phyloP scores from a whole-genome alignment of 2,797 vertebrate genomes.

The Scolopax rusticola region DNA sequence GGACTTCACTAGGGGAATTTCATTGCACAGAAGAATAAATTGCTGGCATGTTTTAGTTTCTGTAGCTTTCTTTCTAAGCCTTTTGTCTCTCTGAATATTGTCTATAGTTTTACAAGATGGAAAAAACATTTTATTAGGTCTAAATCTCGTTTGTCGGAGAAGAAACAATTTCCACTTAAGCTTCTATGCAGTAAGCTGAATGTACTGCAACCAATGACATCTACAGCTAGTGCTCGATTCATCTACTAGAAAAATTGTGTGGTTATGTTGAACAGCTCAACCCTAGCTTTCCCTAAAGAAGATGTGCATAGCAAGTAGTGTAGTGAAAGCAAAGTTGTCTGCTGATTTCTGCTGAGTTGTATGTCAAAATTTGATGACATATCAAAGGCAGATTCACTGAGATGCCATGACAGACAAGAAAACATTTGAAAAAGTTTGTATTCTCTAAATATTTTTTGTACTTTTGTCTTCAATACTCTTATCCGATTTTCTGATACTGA shows the following conservation, averaged over 20 bases:
- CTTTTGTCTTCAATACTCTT: background rate
- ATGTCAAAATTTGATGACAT: background rate
- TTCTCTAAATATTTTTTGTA: background rate
- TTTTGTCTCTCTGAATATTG: background rate
- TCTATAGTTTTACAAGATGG: background rate
- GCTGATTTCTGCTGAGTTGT: background rate
- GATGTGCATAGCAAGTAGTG: background rate
- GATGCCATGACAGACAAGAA: background rate
- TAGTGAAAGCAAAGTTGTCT: background rate
- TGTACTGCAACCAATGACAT: background rate
- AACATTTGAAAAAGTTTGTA: background rate
- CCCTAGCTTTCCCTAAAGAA: background rate
- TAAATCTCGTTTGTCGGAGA: background rate
- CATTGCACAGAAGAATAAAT: background rate
- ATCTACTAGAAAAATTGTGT: background rate
- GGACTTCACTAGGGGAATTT: background rate
- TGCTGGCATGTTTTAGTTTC: background rate
- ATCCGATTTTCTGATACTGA: background rate
- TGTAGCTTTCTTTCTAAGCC: background rate
- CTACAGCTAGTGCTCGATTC: background rate
- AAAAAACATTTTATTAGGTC: background rate
- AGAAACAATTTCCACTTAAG: background rate
- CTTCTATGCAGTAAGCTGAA: background rate
- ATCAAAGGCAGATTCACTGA: background rate
- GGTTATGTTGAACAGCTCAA: background rate